These are phyloP conservation scores for Epicampocera succincta DNA, from an alignment of 2,888 invertebrate genomes.

Conservation along the genomic window DNA sequence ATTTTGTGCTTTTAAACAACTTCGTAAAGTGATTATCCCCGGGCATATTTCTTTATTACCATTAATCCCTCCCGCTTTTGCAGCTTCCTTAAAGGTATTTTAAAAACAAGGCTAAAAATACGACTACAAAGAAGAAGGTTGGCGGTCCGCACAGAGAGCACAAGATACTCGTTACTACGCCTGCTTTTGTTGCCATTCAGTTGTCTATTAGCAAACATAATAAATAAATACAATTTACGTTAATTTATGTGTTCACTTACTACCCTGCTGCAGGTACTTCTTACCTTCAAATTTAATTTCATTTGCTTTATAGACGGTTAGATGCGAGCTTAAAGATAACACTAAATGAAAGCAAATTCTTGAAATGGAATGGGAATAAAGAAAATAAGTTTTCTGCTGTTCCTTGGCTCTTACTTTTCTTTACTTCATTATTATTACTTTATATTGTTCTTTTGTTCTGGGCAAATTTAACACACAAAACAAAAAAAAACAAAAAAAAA, in stretches of 20 bases:
- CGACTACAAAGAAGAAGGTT: not conserved
- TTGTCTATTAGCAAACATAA: constrained; percentile 68
- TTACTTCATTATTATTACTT: constrained; percentile 31
- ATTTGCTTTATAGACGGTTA: constrained; percentile 58
- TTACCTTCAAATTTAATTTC: constrained; percentile 66
- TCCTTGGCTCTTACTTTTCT: not conserved
- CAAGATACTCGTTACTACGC: constrained; percentile 39
- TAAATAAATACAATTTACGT: constrained; percentile 68
- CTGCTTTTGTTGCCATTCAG: constrained; percentile 51
- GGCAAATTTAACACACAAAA: constrained; percentile 29
- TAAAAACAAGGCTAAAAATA: constrained; percentile 13
- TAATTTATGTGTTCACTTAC: constrained; percentile 69
- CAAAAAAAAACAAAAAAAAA: too few relatives aligned
- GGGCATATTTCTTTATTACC: constrained; percentile 64
- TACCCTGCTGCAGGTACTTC: constrained; percentile 57
- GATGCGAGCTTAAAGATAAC: constrained; percentile 30
- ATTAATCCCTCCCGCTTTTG: constrained; percentile 36
- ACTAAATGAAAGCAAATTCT: constrained; percentile 31
- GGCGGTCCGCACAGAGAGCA: not conserved
- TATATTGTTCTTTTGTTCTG: constrained; percentile 22
- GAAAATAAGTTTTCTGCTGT: not conserved
- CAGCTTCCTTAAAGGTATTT: constrained; percentile 8
- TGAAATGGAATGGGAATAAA: constrained; percentile 17
- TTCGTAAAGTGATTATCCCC: constrained; percentile 63
- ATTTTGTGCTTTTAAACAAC: constrained; percentile 35